A percentile compares a stretch with the other conserved stretches of the same genome.
These are phyloP conservation scores for Xiphorhynchus erythropygius DNA, from an alignment of 2,797 vertebrate genomes.

Conservation along the genomic window DNA sequence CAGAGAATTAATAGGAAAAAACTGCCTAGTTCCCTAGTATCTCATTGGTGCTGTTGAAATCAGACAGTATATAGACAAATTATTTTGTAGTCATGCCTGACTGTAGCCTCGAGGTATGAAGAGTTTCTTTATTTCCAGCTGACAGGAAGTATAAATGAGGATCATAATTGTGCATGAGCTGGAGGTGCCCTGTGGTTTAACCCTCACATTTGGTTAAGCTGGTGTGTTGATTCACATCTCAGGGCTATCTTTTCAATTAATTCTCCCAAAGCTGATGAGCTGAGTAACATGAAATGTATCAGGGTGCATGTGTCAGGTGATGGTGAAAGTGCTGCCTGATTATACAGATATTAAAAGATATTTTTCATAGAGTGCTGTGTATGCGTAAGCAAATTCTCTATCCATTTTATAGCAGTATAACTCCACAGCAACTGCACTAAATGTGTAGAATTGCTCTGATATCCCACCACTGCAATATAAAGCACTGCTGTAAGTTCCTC, in stretches of 20 bases:
- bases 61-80: not conserved
- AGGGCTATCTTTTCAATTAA: conserved; percentile 24
- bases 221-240: not conserved
- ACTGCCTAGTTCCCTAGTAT: not conserved
- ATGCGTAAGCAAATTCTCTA: not conserved
- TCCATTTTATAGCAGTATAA: not conserved
- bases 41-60: not conserved
- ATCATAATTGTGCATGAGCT: not conserved
- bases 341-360: not conserved
- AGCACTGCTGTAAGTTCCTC: not conserved
- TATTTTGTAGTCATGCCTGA: not conserved
- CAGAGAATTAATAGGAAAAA: not conserved
- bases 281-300: not conserved
- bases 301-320: not conserved
- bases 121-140: conserved; percentile 42
- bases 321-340: not conserved
- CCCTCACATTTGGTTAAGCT: not conserved
- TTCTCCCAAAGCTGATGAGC: not conserved
- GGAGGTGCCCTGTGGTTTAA: not conserved
- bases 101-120: not conserved
- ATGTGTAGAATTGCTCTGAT: not conserved
- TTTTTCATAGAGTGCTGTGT: not conserved
- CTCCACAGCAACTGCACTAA: not conserved
- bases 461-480: not conserved
- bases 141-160: conserved; percentile 20